Evolutionary conservation across 2,113 vertebrate species (phyloP), one percentile per base, ranked within the genome.

Genomic region (Glaucomys volans): DNA sequence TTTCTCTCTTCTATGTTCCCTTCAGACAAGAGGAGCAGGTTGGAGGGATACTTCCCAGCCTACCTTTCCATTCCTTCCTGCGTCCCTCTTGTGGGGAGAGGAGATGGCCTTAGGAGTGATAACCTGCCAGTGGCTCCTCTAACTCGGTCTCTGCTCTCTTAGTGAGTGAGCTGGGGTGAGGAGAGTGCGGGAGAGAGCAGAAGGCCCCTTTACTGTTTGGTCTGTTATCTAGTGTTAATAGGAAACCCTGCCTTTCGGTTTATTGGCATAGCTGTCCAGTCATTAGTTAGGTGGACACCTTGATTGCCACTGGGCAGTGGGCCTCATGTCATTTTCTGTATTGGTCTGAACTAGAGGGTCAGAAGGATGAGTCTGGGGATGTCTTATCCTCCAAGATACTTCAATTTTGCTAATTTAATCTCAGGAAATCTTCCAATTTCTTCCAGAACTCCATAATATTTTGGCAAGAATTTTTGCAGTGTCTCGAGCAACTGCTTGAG

Each of bases 401-500:
- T 91, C 30, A n/a, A 11, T 47, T 91, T 72, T 79, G 14, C 18
- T 72, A 44, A 82, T 52, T 20, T 67, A 81, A 86, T 67, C 32
- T 75, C 11, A 96, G 57, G 44, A 93, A 87, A 69, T 37, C 40
- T 77, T 84, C 14, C 26, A 80, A 4, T 67, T 44, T 62, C 42
- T 81, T 44, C 28, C 59, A 30, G 30, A 92, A 59, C 0, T n/a
- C 9, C 3, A 20, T 69, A 22, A 74, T 67, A 28, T 89, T 64
- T 83, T 54, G 64, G 35, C 42, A 62, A 81, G 69, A 86, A 69
- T 67, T 91, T 82, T 89, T 95, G 40, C 44, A n/a, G 40, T 35
- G 26, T 85, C 50, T 87, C 22, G 94, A 87, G 57, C 2, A 81
- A 32, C 8, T 37, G 79, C 50, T 71, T 54, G 40, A 90, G 62